phyloP scores from a whole-genome alignment of 1,140 invertebrate genomes.

The Oncopeltus fasciatus region DNA sequence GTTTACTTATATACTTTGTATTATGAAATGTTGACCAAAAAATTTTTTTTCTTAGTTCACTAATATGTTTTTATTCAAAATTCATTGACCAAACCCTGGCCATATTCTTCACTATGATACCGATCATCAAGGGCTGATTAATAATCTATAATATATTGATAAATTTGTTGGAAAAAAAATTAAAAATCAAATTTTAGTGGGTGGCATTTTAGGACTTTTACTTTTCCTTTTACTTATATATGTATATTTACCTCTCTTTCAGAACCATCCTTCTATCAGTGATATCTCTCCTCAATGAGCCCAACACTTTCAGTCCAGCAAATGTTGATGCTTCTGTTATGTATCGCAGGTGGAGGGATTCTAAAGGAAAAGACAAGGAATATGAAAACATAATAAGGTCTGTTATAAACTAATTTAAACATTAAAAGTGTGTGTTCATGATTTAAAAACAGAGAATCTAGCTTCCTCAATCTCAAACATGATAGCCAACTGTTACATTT shows the following conservation, averaged over 20 bases:
- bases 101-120: too few relatives aligned
- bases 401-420: slow-evolving; percentile 10
- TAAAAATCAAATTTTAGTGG: too few relatives aligned
- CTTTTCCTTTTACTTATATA: neutral
- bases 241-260: slow-evolving; percentile 25
- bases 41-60: too few relatives aligned
- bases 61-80: too few relatives aligned
- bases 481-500: too few relatives aligned
- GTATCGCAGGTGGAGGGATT: slow-evolving; percentile 97
- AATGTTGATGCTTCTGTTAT: slow-evolving; percentile 99
- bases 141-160: too few relatives aligned
- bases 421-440: neutral
- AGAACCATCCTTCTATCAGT: slow-evolving; percentile 95
- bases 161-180: too few relatives aligned
- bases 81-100: too few relatives aligned
- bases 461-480: neutral
- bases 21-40: too few relatives aligned
- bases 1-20: too few relatives aligned
- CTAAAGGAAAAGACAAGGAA: slow-evolving; percentile 95
- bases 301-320: slow-evolving; percentile 97
- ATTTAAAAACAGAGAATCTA: neutral
- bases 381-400: slow-evolving; percentile 99
- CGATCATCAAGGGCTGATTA: too few relatives aligned
- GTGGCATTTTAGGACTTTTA: neutral
- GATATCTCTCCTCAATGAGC: slow-evolving; percentile 96